Conservation (phyloP, 2,888 invertebrate species). For the Timandra comae region DNA sequence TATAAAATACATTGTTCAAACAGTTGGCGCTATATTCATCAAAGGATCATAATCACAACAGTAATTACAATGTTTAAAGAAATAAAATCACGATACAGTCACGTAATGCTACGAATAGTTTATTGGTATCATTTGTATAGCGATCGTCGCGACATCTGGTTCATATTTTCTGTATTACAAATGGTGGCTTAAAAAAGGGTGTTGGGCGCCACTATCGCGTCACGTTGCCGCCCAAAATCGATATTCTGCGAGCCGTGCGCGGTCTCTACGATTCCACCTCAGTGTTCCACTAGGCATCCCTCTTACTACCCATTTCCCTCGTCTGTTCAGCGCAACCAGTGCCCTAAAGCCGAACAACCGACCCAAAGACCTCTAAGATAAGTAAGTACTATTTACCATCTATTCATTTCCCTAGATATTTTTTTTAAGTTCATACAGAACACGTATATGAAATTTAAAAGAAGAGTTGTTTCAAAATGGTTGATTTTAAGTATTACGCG, state of each 20-base stretch:
- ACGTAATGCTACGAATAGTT: too few species aligned
- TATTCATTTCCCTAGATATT: background rate
- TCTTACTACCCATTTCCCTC: constrained; percentile 50
- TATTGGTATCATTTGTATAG: too few species aligned
- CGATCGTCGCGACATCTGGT: constrained; percentile 43
- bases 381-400: constrained; percentile 40
- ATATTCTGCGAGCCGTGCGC: constrained; percentile 59
- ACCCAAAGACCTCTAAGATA: constrained; percentile 38
- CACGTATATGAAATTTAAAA: too few species aligned
- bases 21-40: too few species aligned
- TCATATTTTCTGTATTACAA: constrained; percentile 10
- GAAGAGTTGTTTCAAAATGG: constrained; percentile 25
- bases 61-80: too few species aligned
- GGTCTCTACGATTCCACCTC: constrained; percentile 52
- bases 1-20: too few species aligned
- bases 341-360: constrained; percentile 42
- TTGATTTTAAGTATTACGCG: constrained; percentile 36
- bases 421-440: too few species aligned
- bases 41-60: too few species aligned
- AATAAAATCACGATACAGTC: too few species aligned
- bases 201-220: constrained; percentile 38
- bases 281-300: constrained; percentile 60
- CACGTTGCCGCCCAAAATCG: constrained; percentile 69
- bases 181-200: constrained; percentile 13
- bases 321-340: constrained; percentile 51